Evolutionary conservation across 2,113 vertebrate species (phyloP).

Genomic region (Xenopus tropicalis): UCB_Xtro_10.0 CM004451.2:13855501-13856000

Average conservation of each 20-base stretch:
- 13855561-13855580: constrained; percentile 32
- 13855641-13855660: neutral
- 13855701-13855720: too few relatives aligned
- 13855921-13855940: constrained; percentile 35
- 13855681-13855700: too few relatives aligned
- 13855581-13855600: constrained; percentile 39
- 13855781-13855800: too few relatives aligned
- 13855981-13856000: constrained; percentile 33
- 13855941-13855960: constrained; percentile 36
- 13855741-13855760: too few relatives aligned
- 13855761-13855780: too few relatives aligned
- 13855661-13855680: too few relatives aligned
- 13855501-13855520: constrained; percentile 19
- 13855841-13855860: neutral
- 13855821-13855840: too few relatives aligned
- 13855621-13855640: constrained; percentile 35
- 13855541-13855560: constrained; percentile 27
- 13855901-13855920: constrained; percentile 29
- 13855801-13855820: too few relatives aligned
- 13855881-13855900: constrained; percentile 26
- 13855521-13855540: constrained; percentile 8
- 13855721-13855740: too few relatives aligned
- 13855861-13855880: constrained; percentile 26
- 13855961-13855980: constrained; percentile 34
- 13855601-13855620: constrained; percentile 34